Conservation (phyloP, 2,113 vertebrate genomes). For the Micromys minutus region DNA sequence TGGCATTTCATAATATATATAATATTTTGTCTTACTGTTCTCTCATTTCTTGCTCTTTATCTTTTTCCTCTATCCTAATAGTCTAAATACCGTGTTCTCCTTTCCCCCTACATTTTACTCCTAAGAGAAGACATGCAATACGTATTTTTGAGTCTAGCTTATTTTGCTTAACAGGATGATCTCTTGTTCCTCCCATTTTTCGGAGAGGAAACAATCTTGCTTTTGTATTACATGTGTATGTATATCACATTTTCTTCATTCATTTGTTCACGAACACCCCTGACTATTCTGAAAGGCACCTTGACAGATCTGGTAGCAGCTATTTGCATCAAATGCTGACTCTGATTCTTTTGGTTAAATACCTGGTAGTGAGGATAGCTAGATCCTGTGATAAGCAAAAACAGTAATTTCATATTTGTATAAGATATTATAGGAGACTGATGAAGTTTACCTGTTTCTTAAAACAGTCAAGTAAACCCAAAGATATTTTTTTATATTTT, state of each 20-base stretch:
- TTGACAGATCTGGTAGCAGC: neutral
- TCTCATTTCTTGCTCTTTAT: neutral
- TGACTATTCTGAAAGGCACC: neutral
- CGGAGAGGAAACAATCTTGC: neutral
- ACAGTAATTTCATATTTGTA: neutral
- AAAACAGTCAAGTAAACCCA: neutral
- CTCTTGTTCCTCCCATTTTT: neutral
- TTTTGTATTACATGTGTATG: neutral
- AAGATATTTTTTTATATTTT: neutral
- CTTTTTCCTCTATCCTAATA: neutral
- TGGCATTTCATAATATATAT: neutral
- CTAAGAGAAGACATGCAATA: neutral
- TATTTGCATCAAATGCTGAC: neutral
- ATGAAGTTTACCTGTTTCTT: neutral
- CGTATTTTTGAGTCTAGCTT: neutral
- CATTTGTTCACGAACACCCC: neutral
- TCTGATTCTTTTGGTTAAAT: neutral
- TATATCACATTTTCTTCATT: neutral
- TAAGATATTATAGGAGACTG: neutral
- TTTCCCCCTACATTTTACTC: neutral
- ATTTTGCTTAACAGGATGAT: neutral
- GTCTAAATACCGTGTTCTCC: neutral
- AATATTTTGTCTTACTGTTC: neutral
- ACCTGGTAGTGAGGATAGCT: neutral
- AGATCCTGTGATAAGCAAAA: neutral